Conservation (phyloP, 2,797 vertebrate species). For the Neostethus bicornis region DNA sequence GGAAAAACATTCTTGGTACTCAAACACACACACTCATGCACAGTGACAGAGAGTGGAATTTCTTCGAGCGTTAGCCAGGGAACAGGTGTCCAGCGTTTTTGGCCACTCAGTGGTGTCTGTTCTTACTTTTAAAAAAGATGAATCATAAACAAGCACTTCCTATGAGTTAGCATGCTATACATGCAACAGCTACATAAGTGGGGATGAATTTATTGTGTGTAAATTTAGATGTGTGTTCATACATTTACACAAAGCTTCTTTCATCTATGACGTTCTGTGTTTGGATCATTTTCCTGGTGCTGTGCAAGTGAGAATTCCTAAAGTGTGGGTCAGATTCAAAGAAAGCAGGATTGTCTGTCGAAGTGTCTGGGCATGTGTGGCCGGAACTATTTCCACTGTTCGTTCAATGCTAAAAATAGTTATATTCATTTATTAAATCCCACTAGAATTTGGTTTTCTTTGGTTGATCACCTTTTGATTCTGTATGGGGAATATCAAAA, state of each 20-base stretch:
- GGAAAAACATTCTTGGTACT: conserved; percentile 47
- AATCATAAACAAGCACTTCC: conserved; percentile 23
- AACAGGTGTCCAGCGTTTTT: conserved; percentile 69
- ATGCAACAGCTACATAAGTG: neutral
- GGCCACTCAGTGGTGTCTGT: conserved; percentile 35
- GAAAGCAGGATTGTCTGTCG: conserved; percentile 6
- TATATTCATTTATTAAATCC: neutral
- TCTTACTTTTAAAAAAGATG: conserved; percentile 28
- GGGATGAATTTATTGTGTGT: conserved; percentile 24
- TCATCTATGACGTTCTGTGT: neutral
- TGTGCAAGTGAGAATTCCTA: conserved; percentile 7
- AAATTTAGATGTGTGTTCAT: conserved; percentile 33
- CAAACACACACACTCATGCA: conserved; percentile 11
- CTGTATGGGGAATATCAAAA: too few relatives aligned
- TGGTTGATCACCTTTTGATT: too few relatives aligned
- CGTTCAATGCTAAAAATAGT: neutral
- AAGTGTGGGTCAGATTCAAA: conserved; percentile 9
- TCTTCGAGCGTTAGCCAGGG: conserved; percentile 43
- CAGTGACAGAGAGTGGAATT: conserved; percentile 44
- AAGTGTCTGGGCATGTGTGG: conserved; percentile 8
- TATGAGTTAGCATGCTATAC: conserved; percentile 27
- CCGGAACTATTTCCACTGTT: conserved; percentile 15
- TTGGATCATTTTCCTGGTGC: conserved; percentile 6
- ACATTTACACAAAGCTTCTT: conserved; percentile 3
- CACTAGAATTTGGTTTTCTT: too few relatives aligned